Percentiles rank a stretch among this genome's conserved stretches.
These are phyloP conservation scores for Merodon equestris DNA, from an alignment of 2,888 invertebrate genomes.

Conservation along the genomic window DNA sequence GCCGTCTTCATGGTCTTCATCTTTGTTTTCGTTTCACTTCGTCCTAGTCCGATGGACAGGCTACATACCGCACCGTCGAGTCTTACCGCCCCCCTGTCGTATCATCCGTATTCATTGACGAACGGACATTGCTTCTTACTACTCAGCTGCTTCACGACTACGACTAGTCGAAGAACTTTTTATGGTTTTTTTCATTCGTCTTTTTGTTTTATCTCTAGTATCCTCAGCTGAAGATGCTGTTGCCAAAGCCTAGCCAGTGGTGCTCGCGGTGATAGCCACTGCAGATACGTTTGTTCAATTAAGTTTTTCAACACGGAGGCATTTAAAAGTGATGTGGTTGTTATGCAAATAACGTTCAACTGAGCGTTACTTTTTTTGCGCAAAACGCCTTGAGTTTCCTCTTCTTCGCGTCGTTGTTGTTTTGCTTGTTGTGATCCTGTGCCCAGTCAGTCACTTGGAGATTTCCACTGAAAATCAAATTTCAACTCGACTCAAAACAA, in stretches of 20 bases:
- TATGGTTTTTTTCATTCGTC: slow-evolving; percentile 14
- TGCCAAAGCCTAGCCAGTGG: slow-evolving; percentile 9
- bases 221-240: slow-evolving; percentile 54
- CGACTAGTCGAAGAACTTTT: slow-evolving; percentile 31
- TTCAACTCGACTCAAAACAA: slow-evolving; percentile 63
- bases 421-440: slow-evolving; percentile 4
- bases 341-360: slow-evolving; percentile 69
- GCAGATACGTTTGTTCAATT: slow-evolving; percentile 47
- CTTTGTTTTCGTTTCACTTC: slow-evolving; percentile 11
- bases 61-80: slow-evolving; percentile 30
- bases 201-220: slow-evolving; percentile 36
- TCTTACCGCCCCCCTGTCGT: slow-evolving; percentile 2
- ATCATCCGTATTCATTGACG: slow-evolving; percentile 42
- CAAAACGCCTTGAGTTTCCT: slow-evolving; percentile 54
- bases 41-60: slow-evolving; percentile 37
- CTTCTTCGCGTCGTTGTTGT: background rate
- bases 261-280: slow-evolving; percentile 35
- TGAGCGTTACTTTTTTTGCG: slow-evolving; percentile 60
- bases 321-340: slow-evolving; percentile 69
- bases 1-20: slow-evolving; percentile 39
- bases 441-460: slow-evolving; percentile 64
- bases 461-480: slow-evolving; percentile 67
- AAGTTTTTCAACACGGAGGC: slow-evolving; percentile 69
- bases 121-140: slow-evolving; percentile 57
- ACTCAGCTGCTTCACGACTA: slow-evolving; percentile 30